These are phyloP conservation scores for Adelognathus sp. DNA, from an alignment of 2,888 invertebrate genomes.

Conservation along the genomic window DNA sequence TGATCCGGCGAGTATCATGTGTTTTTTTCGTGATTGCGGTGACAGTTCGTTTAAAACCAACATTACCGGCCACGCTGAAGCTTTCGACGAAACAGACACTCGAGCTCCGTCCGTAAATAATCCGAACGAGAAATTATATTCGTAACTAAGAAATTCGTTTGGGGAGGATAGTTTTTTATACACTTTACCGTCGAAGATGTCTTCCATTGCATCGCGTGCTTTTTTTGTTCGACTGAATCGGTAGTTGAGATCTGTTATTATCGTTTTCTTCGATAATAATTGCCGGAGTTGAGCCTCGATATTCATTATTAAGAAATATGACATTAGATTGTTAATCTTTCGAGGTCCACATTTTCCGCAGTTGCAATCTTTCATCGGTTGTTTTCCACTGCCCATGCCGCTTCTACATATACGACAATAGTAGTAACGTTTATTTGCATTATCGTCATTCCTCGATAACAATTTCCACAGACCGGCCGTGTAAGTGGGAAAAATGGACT, in stretches of 20 bases:
- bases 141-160: constrained; percentile 18
- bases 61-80: constrained; percentile 26
- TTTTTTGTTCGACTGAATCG: background rate
- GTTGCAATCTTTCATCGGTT: background rate
- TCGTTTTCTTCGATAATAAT: background rate
- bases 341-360: background rate
- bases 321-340: background rate
- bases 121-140: constrained; percentile 37
- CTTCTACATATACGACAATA: background rate
- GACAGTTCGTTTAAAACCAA: constrained; percentile 45
- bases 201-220: constrained; percentile 23
- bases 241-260: background rate
- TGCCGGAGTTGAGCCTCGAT: background rate
- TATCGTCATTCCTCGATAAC: background rate
- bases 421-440: background rate
- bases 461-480: background rate
- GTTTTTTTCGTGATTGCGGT: constrained; percentile 31
- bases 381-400: background rate
- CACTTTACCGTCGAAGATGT: constrained; percentile 38
- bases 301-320: background rate
- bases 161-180: constrained; percentile 11
- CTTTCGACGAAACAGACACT: constrained; percentile 12
- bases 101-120: constrained; percentile 39
- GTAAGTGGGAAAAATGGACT: background rate
- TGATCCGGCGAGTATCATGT: constrained; percentile 40